Percentiles rank a stretch among this genome's conserved stretches.
Conservation (phyloP, 2,888 invertebrate genomes). For the Taphrorychus bicolor region DNA sequence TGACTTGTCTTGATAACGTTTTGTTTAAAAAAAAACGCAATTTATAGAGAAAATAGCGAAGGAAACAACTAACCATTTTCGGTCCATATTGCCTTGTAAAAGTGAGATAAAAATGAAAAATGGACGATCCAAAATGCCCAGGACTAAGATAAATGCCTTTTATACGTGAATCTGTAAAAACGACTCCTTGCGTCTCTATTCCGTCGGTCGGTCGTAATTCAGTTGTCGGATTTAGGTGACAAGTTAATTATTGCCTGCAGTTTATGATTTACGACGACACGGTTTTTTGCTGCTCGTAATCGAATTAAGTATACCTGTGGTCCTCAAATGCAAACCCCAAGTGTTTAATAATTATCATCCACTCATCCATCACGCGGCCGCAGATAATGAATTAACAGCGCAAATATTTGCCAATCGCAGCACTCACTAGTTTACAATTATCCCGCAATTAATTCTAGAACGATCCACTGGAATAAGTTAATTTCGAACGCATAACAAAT, state of each 20-base stretch:
- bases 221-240: constrained; percentile 7
- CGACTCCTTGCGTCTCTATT: constrained; percentile 23
- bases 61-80: constrained; percentile 24
- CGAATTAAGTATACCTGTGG: no score
- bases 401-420: no score
- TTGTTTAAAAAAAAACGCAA: no score
- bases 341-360: no score
- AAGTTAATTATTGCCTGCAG: constrained; percentile 3
- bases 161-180: constrained; percentile 36
- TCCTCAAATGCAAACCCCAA: not conserved
- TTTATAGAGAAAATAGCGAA: constrained; percentile 9
- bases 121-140: constrained; percentile 17
- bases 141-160: constrained; percentile 40
- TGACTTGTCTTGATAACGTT: no score
- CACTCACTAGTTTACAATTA: no score
- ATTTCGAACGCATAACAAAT: no score
- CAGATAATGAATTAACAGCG: not conserved
- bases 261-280: not conserved
- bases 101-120: constrained; percentile 40
- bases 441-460: not conserved
- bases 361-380: no score
- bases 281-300: not conserved
- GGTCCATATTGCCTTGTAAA: constrained; percentile 22
- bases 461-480: no score
- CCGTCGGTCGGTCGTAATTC: constrained; percentile 10